Evolutionary conservation across 2,888 invertebrate species (phyloP).

Genomic region (Coelopa pilipes): DNA sequence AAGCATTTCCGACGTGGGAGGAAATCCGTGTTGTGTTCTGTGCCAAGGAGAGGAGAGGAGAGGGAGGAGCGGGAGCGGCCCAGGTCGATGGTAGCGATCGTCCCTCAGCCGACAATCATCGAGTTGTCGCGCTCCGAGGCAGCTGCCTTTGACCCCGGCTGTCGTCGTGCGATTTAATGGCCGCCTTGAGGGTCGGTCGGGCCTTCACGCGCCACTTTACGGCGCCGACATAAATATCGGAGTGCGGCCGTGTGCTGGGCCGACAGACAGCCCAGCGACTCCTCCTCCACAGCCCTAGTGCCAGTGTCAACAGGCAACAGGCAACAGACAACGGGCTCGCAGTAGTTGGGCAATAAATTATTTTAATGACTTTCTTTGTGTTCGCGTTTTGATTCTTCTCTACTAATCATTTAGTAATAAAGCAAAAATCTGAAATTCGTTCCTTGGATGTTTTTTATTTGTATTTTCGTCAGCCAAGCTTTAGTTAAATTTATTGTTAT

Average conservation of each 20-base stretch:
- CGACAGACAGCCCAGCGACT: not conserved
- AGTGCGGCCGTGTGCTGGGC: not conserved
- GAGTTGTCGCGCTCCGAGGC: not conserved
- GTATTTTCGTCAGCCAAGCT: no score
- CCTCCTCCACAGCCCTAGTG: not conserved
- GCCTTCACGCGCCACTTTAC: slow-evolving; percentile 2
- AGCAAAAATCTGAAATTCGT: not conserved
- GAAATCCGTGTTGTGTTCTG: no score
- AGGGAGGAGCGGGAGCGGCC: not conserved
- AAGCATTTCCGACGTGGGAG: no score
- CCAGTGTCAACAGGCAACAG: not conserved
- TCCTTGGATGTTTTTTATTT: not conserved
- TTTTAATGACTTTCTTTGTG: slow-evolving; percentile 42
- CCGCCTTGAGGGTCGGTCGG: slow-evolving; percentile 43
- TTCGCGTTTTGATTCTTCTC: not conserved
- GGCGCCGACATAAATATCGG: slow-evolving; percentile 8
- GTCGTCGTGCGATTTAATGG: slow-evolving; percentile 39
- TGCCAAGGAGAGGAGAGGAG: no score
- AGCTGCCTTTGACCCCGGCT: slow-evolving; percentile 41
- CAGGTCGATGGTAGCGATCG: not conserved
- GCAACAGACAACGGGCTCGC: no score
- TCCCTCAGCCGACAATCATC: slow-evolving; percentile 8
- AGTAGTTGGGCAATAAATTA: slow-evolving; percentile 57
- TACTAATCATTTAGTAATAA: not conserved
- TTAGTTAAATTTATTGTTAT: no score